Base-by-base conservation (phyloP, 2,113 vertebrate genomes). In the Neodontobutis hainanensis region DNA sequence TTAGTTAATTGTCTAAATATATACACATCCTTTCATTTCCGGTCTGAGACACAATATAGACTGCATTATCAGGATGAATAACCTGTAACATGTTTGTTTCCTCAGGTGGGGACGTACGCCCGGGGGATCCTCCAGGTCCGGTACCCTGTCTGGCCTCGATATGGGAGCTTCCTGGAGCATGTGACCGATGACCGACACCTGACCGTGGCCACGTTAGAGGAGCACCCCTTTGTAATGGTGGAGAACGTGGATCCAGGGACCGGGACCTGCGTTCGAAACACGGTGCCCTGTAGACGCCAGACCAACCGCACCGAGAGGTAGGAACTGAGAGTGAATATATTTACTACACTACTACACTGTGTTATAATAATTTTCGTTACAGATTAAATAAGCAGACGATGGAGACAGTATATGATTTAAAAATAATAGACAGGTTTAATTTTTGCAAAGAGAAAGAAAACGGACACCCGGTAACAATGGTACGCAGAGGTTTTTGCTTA, bases 61-160 rank as follows among this genome's bases (percentile, higher is more conserved):
- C 15, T 48, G 19, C 71, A 50, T 55, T 15, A 11, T 64, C 57
- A 32, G 52, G 56, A 44, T 68, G 5, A 11, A 40, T 11, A 4
- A 11, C 12, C 9, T 46, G 44, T 46, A 11, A 8, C 10, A 9
- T 46, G 11, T 46, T 46, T 14, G 44, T 46, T 11, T 11, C 61
- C 55, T 5, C 90, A 99, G 97, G 97, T 99, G 75, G 97, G 97
- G 9, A 96, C 91, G 34, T 98, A 94, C 70, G 93, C 96, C 44
- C 92, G 88, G 7, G 96, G 96, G 9, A 90, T 98, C 85, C 94
- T 99, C 50, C 94, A 96, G 79, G 96, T 98, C 85, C 96, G 98
- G 65, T 97, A 99, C 77, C 96, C 97, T 0, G 96, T 99, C 27
- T 99, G 97, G 97, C 97, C 97, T 19, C 94, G 97, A 10, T 99